Base-by-base conservation (phyloP, 2,797 vertebrate genomes). In the Chromis chromis region DNA sequence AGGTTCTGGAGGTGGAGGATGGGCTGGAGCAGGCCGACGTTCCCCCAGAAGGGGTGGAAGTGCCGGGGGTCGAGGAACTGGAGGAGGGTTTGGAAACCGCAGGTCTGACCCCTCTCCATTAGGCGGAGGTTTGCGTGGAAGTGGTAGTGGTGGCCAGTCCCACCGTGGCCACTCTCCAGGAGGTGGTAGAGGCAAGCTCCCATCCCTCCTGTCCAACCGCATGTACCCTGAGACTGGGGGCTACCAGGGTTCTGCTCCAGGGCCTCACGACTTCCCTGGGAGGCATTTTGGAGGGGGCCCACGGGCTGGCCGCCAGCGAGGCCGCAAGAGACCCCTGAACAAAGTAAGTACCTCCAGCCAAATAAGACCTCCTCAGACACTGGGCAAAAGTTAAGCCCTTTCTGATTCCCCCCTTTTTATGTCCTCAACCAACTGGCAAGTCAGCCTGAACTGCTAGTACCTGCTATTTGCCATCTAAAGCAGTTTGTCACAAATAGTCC, bases 181-280 rank as follows among this genome's bases (percentile, higher is more conserved):
- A 92, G 94, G 95, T 79, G 95, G 95, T 82, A 95, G 96, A 91
- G 96, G 96, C 88, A 95, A 96, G 93, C 96, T 97, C 84, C 96
- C 96, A 69, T 97, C 96, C 81, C 97, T 98, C 91, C 96, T 98
- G 93, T 95, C 96, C 90, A 96, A 96, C 93, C 96, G 96, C 91
- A 96, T 97, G 89, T 95, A 96, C 92, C 95, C 96, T 4, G 96
- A 97, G 81, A 95, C 94, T 70, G 90, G 94, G 88, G 94, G 94
- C 90, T 97, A 95, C 95, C 96, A 92, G 84, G 91, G 91, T 76
- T 86, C 93, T 83, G 81, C 88, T 86, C 93, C 91, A 86, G 95
- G 96, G 76, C 93, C 95, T 90, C 95, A 97, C 75, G 96, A 96
- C 52, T 95, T 95, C 90, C 94, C 96, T 66, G 96, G 94, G 84